Percentiles rank a stretch among this genome's conserved stretches.
phyloP scores from a whole-genome alignment of 1,140 invertebrate genomes.

The Callitettix versicolor region DNA sequence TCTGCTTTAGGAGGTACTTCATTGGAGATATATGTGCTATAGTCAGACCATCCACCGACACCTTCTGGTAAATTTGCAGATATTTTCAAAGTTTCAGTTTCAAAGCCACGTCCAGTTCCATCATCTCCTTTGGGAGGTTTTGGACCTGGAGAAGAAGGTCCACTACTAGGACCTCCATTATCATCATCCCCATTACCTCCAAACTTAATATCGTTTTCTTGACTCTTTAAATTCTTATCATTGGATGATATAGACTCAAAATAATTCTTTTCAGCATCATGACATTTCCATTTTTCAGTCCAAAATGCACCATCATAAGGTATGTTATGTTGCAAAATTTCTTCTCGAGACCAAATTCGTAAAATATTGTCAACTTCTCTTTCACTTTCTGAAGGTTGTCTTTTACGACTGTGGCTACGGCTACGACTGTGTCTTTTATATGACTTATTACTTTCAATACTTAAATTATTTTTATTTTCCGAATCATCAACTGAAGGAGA shows the following conservation, averaged over 20 bases:
- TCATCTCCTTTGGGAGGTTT: slow-evolving; percentile 22
- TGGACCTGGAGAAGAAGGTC: slow-evolving; percentile 40
- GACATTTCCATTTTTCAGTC: slow-evolving; percentile 26
- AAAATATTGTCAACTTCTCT: slow-evolving; percentile 19
- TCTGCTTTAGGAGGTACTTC: slow-evolving; percentile 36
- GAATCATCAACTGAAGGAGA: neutral
- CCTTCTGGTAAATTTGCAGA: slow-evolving; percentile 63
- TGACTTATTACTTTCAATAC: neutral
- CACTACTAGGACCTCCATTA: slow-evolving; percentile 30
- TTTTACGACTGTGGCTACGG: neutral
- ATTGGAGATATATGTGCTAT: slow-evolving; percentile 58
- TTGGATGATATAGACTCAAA: neutral
- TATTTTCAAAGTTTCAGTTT: slow-evolving; percentile 38
- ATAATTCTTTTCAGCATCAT: slow-evolving; percentile 26
- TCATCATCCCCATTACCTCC: slow-evolving; percentile 10
- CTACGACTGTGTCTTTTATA: neutral
- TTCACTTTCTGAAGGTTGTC: slow-evolving; percentile 20
- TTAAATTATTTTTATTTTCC: neutral
- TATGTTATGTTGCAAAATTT: slow-evolving; percentile 3
- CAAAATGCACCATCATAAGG: slow-evolving; percentile 22
- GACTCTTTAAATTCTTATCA: neutral
- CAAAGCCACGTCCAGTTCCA: slow-evolving; percentile 26
- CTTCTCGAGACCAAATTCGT: slow-evolving; percentile 2
- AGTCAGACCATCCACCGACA: slow-evolving; percentile 69
- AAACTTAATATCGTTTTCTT: neutral